phyloP scores from a whole-genome alignment of 2,888 invertebrate species.

The Chloroclysta siterata region DNA sequence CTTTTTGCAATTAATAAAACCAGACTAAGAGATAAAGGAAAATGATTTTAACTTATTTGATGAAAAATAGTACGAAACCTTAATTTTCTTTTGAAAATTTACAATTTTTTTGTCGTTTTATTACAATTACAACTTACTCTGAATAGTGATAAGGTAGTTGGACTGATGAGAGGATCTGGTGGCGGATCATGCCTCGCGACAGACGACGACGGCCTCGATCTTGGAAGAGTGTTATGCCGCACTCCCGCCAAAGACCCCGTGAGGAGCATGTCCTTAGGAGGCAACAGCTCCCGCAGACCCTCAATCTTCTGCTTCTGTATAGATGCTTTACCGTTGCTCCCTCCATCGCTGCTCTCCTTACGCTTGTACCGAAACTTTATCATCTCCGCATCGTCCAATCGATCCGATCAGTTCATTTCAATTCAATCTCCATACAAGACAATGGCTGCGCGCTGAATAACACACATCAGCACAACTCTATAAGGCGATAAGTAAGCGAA shows the following conservation, averaged over 20 bases:
- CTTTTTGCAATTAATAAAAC: too few relatives aligned
- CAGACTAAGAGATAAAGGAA: too few relatives aligned
- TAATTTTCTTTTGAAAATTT: too few relatives aligned
- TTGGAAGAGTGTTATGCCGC: constrained; percentile 76
- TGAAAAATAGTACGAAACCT: too few relatives aligned
- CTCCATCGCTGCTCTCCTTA: constrained; percentile 79
- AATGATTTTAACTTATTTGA: too few relatives aligned
- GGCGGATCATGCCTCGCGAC: constrained; percentile 60
- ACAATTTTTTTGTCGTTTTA: not conserved
- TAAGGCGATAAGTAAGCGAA: constrained; percentile 75
- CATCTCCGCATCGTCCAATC: constrained; percentile 78
- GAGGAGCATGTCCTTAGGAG: constrained; percentile 76
- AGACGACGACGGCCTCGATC: constrained; percentile 67
- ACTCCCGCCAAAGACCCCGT: constrained; percentile 72
- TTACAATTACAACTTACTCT: constrained; percentile 69
- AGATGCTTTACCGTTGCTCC: constrained; percentile 60
- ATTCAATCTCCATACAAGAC: constrained; percentile 69
- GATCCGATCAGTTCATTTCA: constrained; percentile 45
- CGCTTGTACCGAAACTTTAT: constrained; percentile 88
- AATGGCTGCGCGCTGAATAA: constrained; percentile 72
- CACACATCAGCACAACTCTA: constrained; percentile 65
- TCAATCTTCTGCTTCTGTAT: constrained; percentile 81
- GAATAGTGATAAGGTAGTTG: constrained; percentile 71
- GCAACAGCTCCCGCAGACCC: constrained; percentile 73
- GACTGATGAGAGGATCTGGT: constrained; percentile 60